Evolutionary conservation across 2,113 vertebrate genomes (phyloP).

Genomic region (Geococcyx californianus): DNA sequence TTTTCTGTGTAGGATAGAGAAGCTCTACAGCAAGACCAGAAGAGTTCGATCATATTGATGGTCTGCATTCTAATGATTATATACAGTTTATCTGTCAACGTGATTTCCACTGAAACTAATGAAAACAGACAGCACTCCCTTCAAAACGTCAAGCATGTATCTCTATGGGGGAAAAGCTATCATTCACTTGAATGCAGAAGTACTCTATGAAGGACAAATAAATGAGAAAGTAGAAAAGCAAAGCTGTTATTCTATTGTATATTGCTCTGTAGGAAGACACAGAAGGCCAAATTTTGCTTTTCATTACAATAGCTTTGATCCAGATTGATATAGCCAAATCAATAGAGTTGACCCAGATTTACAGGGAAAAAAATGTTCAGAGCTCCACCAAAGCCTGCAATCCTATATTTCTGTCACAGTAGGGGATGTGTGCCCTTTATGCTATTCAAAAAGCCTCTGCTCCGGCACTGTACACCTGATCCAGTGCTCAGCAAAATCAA

Average conservation of each 20-base stretch:
- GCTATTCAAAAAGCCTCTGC: background rate
- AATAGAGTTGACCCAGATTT: conserved; percentile 7
- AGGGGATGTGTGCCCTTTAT: background rate
- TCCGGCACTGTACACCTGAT: background rate
- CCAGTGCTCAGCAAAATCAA: background rate
- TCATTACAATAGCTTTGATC: background rate
- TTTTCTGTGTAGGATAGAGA: background rate
- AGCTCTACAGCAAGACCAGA: background rate
- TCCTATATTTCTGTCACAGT: background rate
- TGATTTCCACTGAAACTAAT: background rate
- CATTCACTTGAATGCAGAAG: background rate
- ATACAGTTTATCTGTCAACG: background rate
- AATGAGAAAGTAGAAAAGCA: background rate
- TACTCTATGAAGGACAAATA: background rate
- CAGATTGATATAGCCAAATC: background rate
- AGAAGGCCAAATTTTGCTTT: background rate
- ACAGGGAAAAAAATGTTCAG: background rate
- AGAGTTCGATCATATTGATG: background rate
- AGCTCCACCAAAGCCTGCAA: background rate
- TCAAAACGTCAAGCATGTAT: background rate
- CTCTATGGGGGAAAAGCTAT: background rate
- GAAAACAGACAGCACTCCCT: background rate
- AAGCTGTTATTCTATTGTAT: background rate
- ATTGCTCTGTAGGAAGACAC: background rate
- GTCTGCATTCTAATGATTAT: background rate